phyloP scores from a whole-genome alignment of 2,888 invertebrate genomes.

The Sialis lutaria region DNA sequence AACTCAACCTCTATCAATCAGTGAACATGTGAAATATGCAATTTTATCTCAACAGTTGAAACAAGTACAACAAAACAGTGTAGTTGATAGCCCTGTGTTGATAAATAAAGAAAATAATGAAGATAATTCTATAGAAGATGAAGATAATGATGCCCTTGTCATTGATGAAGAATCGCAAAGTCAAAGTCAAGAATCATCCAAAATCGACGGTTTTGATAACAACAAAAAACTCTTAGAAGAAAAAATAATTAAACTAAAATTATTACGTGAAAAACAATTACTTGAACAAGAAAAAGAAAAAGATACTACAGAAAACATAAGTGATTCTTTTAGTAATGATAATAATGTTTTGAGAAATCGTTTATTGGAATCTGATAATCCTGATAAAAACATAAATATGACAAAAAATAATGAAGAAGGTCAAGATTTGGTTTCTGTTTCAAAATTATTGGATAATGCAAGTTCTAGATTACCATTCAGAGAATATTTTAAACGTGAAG shows the following conservation, averaged over 20 bases:
- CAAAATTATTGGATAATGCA: slow-evolving; percentile 60
- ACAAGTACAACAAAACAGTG: slow-evolving; percentile 23
- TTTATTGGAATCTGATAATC: too few relatives aligned
- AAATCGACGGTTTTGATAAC: not conserved
- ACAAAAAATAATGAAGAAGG: slow-evolving; percentile 28
- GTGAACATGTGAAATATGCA: slow-evolving; percentile 56
- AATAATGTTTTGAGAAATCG: not conserved
- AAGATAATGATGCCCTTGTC: slow-evolving; percentile 46
- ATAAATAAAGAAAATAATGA: not conserved
- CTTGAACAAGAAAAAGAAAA: not conserved
- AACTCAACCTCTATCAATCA: slow-evolving; percentile 21
- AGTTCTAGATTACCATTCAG: slow-evolving; percentile 37
- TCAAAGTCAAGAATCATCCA: not conserved
- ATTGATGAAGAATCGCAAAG: slow-evolving; percentile 37
- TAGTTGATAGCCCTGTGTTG: slow-evolving; percentile 6
- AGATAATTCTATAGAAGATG: slow-evolving; percentile 25
- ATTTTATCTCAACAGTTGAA: slow-evolving; percentile 64
- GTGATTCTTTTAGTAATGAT: not conserved
- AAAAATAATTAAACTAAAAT: slow-evolving; percentile 13
- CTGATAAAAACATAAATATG: not conserved
- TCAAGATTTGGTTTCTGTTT: slow-evolving; percentile 60
- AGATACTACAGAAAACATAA: not conserved
- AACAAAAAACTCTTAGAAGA: slow-evolving; percentile 5
- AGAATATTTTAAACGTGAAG: slow-evolving; percentile 37
- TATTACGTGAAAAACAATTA: slow-evolving; percentile 7